Base-by-base conservation (phyloP, 2,113 vertebrate genomes). In the Petaurus breviceps region DNA sequence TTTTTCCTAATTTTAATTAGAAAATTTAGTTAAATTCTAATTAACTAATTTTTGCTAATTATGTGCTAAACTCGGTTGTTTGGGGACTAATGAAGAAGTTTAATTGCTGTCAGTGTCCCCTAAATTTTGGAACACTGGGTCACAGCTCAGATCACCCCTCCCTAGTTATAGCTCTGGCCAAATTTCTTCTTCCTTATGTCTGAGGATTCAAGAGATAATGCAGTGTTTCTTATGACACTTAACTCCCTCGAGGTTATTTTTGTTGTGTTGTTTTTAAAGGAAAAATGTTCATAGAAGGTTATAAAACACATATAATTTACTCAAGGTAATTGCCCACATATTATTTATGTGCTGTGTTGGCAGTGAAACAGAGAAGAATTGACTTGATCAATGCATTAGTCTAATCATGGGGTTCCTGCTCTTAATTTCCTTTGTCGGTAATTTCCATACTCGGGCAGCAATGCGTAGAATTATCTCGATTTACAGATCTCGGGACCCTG, bases 361-460 rank as follows among this genome's bases (percentile, higher is more conserved):
- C 98, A 98, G 98, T 98, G 98, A 98, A 98, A 98, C 98, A 98
- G 98, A 98, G 98, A 98, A 98, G 98, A 98, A 98, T 98, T 95
- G 98, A 98, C 98, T 98, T 98, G 98, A 99, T 99, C 98, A 98
- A 99, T 98, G 98, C 98, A 98, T 98, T 98, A 98, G 98, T 98
- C 98, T 99, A 99, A 99, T 99, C 98, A 98, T 95, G 95, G 98
- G 98, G 98, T 98, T 98, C 98, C 98, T 99, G 98, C 98, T 98
- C 98, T 98, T 98, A 98, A 99, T 98, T 99, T 98, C 98, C 98
- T 99, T 98, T 98, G 98, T 98, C 98, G 98, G 98, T 98, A 98
- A 98, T 99, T 99, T 99, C 98, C 98, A 99, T 98, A 98, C 97
- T 97, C 96, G 96, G 98, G 98, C 98, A 98, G 98, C 98, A 98